Base-by-base conservation (phyloP, 2,113 vertebrate species). In the Pangasianodon hypophthalmus region DNA sequence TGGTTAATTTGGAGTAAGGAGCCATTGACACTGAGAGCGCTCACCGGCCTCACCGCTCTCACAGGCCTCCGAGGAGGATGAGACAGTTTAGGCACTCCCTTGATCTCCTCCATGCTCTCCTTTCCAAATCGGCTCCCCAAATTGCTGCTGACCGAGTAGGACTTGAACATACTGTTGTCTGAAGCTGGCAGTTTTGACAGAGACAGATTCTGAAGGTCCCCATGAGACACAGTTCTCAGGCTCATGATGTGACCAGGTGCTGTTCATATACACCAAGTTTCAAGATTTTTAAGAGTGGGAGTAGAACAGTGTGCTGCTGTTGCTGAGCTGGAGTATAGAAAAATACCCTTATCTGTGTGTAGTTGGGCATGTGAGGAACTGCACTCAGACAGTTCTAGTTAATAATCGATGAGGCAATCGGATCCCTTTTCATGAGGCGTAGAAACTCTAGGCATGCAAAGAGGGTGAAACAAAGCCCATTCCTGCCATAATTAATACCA, bases 1-100 rank as follows among this genome's bases (percentile, higher is more conserved):
- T 95, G 95, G 90, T 93, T 96, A 86, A 96, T 93, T 90, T 94
- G 94, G 52, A 94, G 91, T 90, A 94, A 95, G 81, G 92, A 92
- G 1, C 94, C 93, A 2, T 73, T 91, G 44, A 88, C 92, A 85
- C 90, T 88, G 84, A 94, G 26, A 54, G 95, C 93, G 48, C 95
- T 95, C 60, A 95, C 90, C 0, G 96, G 95, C 0, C 94, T 84
- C 46, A 96, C 95, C 0, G 48, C 93, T 81, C 93, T 91, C 3
- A 96, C 90, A 0, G 94, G 94, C 89, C 94, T 94, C 87, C 92
- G 92, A 79, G 54, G 86, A 10, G 26, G 48, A 1, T 83, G 88
- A 0, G 90, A 62, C 0, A 69, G 87, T 32, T 87, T 90, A 19
- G 67, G 50, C 29, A 91, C 92, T 48, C 84, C 93, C 86, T 87